Conservation (phyloP, 2,888 invertebrate genomes). For the Shargacucullia verbasci region DNA sequence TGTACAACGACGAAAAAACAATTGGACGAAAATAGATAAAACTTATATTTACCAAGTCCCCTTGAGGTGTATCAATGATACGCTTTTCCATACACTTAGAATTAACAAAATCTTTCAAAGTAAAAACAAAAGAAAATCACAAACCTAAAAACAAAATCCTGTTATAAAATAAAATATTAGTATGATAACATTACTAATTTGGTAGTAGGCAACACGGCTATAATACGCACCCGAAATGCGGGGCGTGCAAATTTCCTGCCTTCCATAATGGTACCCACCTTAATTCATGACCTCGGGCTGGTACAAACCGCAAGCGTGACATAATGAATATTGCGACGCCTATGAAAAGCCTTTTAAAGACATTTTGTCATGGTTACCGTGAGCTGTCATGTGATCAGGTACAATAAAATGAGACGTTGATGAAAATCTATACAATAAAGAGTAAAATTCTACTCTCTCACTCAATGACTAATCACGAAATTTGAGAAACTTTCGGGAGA, state of each 20-base stretch:
- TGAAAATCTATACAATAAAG: neutral
- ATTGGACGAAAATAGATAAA: too few species aligned
- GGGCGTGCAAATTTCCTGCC: constrained; percentile 79
- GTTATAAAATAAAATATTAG: constrained; percentile 46
- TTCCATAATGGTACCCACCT: constrained; percentile 73
- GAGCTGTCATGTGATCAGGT: constrained; percentile 41
- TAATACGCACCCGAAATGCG: constrained; percentile 68
- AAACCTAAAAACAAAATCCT: constrained; percentile 29
- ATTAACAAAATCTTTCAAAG: too few species aligned
- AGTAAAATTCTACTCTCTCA: too few species aligned
- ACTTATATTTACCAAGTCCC: too few species aligned
- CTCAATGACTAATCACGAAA: too few species aligned
- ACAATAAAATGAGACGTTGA: constrained; percentile 31
- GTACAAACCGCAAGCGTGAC: constrained; percentile 71
- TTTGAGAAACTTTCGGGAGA: too few species aligned
- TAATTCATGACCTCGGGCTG: constrained; percentile 76
- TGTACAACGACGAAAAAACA: too few species aligned
- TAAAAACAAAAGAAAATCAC: neutral
- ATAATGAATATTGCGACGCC: constrained; percentile 73
- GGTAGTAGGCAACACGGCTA: constrained; percentile 46
- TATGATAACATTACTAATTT: constrained; percentile 49
- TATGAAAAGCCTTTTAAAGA: constrained; percentile 65
- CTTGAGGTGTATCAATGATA: too few species aligned
- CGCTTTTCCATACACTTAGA: too few species aligned
- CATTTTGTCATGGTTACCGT: constrained; percentile 55